phyloP scores from a whole-genome alignment of 2,888 invertebrate species.

The Scaptomyza tumidula region DNA sequence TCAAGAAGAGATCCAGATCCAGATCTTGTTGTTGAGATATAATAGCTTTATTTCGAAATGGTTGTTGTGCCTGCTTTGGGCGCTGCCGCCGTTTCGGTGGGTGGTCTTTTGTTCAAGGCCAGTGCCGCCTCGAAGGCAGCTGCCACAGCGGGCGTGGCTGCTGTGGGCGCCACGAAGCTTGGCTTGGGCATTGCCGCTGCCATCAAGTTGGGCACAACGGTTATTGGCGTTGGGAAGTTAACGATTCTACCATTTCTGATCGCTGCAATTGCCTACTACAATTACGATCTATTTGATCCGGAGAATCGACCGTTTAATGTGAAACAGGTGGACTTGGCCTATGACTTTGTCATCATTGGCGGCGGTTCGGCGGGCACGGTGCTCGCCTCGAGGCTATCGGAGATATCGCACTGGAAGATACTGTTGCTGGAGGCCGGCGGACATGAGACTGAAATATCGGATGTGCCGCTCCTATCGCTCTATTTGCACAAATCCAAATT shows the following conservation, averaged over 20 bases:
- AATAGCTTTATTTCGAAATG: conserved; percentile 16
- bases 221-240: conserved; percentile 90
- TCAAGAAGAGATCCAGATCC: background rate
- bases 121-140: conserved; percentile 81
- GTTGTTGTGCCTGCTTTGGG: conserved; percentile 80
- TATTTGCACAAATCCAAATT: conserved; percentile 95
- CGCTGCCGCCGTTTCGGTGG: conserved; percentile 81
- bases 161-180: conserved; percentile 84
- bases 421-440: conserved; percentile 93
- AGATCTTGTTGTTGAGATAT: background rate
- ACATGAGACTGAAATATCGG: conserved; percentile 93
- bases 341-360: conserved; percentile 93
- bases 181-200: conserved; percentile 86
- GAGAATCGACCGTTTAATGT: conserved; percentile 92
- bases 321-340: conserved; percentile 88
- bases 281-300: conserved; percentile 93
- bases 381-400: conserved; percentile 91
- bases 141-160: conserved; percentile 79
- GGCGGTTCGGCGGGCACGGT: conserved; percentile 94
- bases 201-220: conserved; percentile 89
- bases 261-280: conserved; percentile 91
- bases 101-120: conserved; percentile 82
- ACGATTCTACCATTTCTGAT: conserved; percentile 90
- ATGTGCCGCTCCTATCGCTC: conserved; percentile 93
- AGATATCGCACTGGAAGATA: conserved; percentile 91